Evolutionary conservation across 2,888 invertebrate species (phyloP).

Genomic region (Thyatira batis): DNA sequence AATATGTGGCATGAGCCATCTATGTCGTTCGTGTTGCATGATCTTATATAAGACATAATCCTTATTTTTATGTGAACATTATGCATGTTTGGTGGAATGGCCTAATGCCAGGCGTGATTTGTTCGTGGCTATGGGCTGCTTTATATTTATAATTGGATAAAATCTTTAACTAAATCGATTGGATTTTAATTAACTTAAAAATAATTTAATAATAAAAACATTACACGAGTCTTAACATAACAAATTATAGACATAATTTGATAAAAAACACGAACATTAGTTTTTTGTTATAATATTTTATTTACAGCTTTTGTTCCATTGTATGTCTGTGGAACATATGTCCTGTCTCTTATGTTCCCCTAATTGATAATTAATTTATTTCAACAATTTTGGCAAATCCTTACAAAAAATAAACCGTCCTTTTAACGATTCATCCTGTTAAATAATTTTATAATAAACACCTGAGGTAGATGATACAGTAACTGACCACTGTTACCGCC

Average conservation of each 20-base stretch:
- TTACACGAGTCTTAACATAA: background rate
- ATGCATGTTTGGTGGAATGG: conserved; percentile 79
- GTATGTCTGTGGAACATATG: too few relatives aligned
- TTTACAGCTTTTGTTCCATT: conserved; percentile 38
- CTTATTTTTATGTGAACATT: conserved; percentile 68
- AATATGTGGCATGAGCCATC: conserved; percentile 77
- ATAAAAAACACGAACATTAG: conserved; percentile 1
- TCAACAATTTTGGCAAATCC: conserved; percentile 49
- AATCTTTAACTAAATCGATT: conserved; percentile 8
- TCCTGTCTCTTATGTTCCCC: conserved; percentile 40
- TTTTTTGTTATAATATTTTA: conserved; percentile 2
- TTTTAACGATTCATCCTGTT: conserved; percentile 23
- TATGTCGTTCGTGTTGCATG: conserved; percentile 81
- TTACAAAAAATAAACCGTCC: conserved; percentile 40
- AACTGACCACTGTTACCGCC: background rate
- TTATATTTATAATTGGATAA: conserved; percentile 57
- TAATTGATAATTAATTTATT: conserved; percentile 25
- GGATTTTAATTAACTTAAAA: too few relatives aligned
- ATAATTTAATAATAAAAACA: background rate
- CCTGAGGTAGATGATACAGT: background rate
- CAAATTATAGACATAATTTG: background rate
- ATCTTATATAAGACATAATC: conserved; percentile 66
- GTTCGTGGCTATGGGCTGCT: conserved; percentile 74
- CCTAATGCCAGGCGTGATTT: conserved; percentile 69
- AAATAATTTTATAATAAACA: conserved; percentile 10